Base-by-base conservation (phyloP, 2,113 vertebrate species). In the Thunnus maccoyii region DNA sequence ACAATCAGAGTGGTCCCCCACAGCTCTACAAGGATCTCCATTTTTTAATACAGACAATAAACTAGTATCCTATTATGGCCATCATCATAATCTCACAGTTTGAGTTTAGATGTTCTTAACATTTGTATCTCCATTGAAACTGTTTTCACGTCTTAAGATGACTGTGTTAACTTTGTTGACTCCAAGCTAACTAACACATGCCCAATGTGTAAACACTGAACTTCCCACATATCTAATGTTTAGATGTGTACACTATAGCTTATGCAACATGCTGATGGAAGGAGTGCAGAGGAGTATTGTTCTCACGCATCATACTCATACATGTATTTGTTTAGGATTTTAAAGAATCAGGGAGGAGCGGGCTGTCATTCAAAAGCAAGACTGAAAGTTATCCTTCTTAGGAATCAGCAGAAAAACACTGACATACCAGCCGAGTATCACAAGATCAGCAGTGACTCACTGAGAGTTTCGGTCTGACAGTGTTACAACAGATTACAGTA, bases 251-350 rank as follows among this genome's bases (percentile, higher is more conserved):
- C 0, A 30, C 27, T 30, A 6, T 36, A 51, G 15, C 1, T 46
- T 58, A 50, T 32, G 32, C 2, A 36, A 48, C 16, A 3, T 0
- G 16, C 32, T 36, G 56, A 20, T 0, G 63, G 12, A 80, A 56
- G 61, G 11, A 25, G 32, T 16, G 47, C 0, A 14, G 15, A 41
- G 72, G 79, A 57, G 77, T 16, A 2, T 3, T 46, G 32, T 80
- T 88, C 70, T 67, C 76, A 75, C 41, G 20, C 13, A 47, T 71
- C 18, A 63, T 66, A 78, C 61, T 68, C 82, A 78, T 48, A 54
- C 44, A 44, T n/a, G 6, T 3, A 1, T 67, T 22, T 22, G 22
- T 22, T 22, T 22, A 22, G 22, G 72, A 74, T 47, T 0, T 22
- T 22, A 22, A 22, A 50, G 6, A 84, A 77, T 80, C 51, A 9